A percentile compares a stretch with the other conserved stretches of the same genome.
phyloP scores from a whole-genome alignment of 2,888 invertebrate species.

The Alviniconcha strummeri region DNA sequence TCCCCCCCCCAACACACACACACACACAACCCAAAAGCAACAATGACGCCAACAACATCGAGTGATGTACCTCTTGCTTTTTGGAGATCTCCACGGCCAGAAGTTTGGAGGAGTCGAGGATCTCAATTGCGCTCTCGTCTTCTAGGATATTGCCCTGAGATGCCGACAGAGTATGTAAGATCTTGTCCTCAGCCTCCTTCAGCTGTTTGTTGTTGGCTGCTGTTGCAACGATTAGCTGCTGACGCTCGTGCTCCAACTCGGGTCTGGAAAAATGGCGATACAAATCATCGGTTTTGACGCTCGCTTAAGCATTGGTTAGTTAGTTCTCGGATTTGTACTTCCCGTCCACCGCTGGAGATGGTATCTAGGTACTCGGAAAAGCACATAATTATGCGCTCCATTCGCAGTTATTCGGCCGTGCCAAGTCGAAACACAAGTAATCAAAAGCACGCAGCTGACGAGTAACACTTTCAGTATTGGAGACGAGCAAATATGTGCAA shows the following conservation, averaged over 20 bases:
- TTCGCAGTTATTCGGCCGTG: no score
- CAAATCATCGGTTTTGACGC: no score
- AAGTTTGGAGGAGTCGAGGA: slow-evolving; percentile 91
- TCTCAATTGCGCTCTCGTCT: slow-evolving; percentile 91
- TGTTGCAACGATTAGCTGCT: slow-evolving; percentile 85
- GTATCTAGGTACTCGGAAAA: no score
- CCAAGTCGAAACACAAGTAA: no score
- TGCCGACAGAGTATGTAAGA: slow-evolving; percentile 87
- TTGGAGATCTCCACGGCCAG: slow-evolving; percentile 87
- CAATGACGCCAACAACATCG: no score
- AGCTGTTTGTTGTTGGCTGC: slow-evolving; percentile 87
- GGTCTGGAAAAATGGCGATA: slow-evolving; percentile 74
- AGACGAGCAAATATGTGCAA: no score
- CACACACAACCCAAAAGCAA: not conserved
- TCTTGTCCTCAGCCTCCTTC: slow-evolving; percentile 91
- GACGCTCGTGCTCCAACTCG: slow-evolving; percentile 87
- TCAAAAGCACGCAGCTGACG: no score
- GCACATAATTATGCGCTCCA: no score
- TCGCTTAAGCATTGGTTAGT: no score
- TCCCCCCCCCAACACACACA: not conserved
- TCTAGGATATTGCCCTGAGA: slow-evolving; percentile 91
- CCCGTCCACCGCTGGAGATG: no score
- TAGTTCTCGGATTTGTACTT: no score
- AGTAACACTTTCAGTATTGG: no score
- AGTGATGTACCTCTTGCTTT: slow-evolving; percentile 83